Percentiles rank a stretch among this genome's conserved stretches.
phyloP scores from a whole-genome alignment of 2,888 invertebrate genomes.

The Callinectes sapidus region DNA sequence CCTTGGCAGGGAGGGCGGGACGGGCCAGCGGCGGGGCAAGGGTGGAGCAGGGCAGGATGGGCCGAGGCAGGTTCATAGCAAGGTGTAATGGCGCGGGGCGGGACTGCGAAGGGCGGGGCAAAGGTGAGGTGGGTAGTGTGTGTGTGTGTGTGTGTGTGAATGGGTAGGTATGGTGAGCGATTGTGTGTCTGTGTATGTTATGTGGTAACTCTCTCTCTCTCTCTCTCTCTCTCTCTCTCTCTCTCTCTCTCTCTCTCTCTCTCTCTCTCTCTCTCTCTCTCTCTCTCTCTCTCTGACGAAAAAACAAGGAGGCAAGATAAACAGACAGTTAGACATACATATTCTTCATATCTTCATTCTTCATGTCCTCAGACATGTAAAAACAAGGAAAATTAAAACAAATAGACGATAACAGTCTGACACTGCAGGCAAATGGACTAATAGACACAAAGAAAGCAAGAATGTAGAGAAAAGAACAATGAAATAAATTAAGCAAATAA shows the following conservation, averaged over 20 bases:
- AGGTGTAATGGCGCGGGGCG: constrained; percentile 10
- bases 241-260: constrained; percentile 25
- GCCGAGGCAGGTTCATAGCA: background rate
- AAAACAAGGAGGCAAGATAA: background rate
- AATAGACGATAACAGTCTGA: background rate
- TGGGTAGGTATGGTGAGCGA: background rate
- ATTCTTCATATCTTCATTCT: too few relatives aligned
- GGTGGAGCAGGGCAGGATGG: background rate
- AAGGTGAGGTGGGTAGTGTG: background rate
- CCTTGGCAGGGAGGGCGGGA: constrained; percentile 25
- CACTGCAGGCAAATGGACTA: background rate
- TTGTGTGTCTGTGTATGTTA: background rate
- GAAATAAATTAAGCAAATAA: background rate
- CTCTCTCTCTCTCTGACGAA: background rate
- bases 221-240: constrained; percentile 17
- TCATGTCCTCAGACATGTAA: too few relatives aligned
- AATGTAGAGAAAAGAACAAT: background rate
- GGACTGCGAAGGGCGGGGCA: background rate
- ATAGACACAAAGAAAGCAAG: background rate
- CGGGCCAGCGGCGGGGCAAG: background rate
- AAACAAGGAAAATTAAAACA: background rate
- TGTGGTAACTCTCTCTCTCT: background rate
- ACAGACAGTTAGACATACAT: background rate
- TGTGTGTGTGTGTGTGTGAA: background rate
- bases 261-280: constrained; percentile 5